Evolutionary conservation across 2,797 vertebrate species (phyloP).

Genomic region (Acridotheres tristis): DNA sequence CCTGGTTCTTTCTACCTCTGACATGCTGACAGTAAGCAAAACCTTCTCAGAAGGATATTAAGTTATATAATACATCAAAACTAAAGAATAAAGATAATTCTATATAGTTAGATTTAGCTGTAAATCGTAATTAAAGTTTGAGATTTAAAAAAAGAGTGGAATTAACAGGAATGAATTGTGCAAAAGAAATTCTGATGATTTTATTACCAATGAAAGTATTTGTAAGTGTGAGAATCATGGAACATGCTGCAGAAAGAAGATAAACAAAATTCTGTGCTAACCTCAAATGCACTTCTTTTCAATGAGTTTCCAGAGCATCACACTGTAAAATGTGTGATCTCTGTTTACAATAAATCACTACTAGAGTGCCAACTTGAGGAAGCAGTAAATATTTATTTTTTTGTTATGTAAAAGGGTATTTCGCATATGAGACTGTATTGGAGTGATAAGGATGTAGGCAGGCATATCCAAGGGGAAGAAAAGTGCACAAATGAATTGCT

Average conservation of each 20-base stretch:
- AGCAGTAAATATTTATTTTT: neutral
- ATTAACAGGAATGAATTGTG: neutral
- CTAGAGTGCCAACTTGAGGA: neutral
- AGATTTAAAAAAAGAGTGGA: neutral
- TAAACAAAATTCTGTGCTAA: neutral
- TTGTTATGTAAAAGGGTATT: neutral
- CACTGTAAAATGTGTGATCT: conserved; percentile 1
- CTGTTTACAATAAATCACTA: neutral
- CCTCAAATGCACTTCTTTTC: neutral
- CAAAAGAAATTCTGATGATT: neutral
- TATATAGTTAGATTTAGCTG: neutral
- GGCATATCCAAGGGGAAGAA: neutral
- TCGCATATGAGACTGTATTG: neutral
- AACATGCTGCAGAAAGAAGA: neutral
- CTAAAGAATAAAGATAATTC: neutral
- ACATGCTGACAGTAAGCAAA: neutral
- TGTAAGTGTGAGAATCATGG: neutral
- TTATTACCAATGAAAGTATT: neutral
- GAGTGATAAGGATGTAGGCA: neutral
- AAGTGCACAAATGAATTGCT: accelerated
- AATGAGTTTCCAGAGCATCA: neutral
- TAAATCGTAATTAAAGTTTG: neutral
- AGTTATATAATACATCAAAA: neutral
- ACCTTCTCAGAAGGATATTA: neutral
- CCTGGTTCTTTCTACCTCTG: neutral